Evolutionary conservation across 1,140 invertebrate species (phyloP).

Genomic region (Dysdera silvatica): DNA sequence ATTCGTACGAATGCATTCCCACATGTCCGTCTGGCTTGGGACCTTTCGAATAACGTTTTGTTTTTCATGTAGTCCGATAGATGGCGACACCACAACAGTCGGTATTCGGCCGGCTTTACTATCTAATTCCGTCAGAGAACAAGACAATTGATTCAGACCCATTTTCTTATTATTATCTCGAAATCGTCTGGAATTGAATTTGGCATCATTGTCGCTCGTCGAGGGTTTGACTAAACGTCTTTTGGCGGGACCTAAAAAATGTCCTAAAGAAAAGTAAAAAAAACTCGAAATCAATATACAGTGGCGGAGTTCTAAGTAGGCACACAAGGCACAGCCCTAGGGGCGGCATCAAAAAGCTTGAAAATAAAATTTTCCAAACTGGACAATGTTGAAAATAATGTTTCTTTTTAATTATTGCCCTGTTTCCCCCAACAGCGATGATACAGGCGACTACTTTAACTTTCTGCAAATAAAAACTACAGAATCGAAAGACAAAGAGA

Average conservation of each 20-base stretch:
- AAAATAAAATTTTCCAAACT: no score
- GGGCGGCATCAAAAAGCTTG: no score
- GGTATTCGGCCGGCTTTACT: neutral
- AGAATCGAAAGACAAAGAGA: no score
- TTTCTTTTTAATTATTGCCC: no score
- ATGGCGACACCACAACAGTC: neutral
- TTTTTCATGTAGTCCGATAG: neutral
- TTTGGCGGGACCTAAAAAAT: constrained; percentile 2
- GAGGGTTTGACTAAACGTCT: constrained; percentile 12
- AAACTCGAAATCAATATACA: no score
- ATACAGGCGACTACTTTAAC: no score
- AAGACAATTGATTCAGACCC: neutral
- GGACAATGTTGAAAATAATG: no score
- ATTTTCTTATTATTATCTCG: constrained; percentile 3
- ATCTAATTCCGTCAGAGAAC: neutral
- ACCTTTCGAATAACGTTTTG: neutral
- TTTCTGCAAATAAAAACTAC: no score
- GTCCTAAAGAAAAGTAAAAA: neutral
- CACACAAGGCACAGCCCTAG: no score
- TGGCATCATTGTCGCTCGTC: neutral
- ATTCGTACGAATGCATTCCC: constrained; percentile 14
- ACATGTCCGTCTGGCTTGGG: constrained; percentile 14
- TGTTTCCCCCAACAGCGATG: no score
- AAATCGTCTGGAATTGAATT: neutral
- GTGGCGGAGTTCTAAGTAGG: no score